These are phyloP conservation scores for Myripristis jacobus DNA, from an alignment of 2,797 vertebrate species.

Conservation along the genomic window DNA sequence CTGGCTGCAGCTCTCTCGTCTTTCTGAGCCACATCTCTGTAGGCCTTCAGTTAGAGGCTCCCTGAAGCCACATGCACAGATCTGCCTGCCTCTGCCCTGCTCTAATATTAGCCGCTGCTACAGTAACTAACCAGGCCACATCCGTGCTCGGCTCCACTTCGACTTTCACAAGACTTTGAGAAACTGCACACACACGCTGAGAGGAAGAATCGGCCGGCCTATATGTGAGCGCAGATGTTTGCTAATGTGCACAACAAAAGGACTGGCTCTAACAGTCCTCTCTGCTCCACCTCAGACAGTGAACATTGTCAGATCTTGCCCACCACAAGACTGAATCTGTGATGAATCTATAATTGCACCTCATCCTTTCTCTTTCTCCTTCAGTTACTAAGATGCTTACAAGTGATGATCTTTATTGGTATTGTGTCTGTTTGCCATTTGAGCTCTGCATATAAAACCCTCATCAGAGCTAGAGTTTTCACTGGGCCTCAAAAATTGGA, in stretches of 20 bases:
- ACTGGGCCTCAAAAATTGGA: no score
- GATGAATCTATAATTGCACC: not conserved
- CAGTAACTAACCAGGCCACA: slow-evolving; percentile 78
- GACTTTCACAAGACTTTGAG: slow-evolving; percentile 82
- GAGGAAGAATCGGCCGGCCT: not conserved
- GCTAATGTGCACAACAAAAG: not conserved
- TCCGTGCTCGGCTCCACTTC: slow-evolving; percentile 39
- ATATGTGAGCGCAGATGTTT: not conserved
- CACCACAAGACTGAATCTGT: not conserved
- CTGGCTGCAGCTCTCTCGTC: slow-evolving; percentile 53
- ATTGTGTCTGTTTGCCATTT: slow-evolving; percentile 1
- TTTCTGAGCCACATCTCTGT: slow-evolving; percentile 80
- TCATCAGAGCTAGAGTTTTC: not conserved
- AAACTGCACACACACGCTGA: slow-evolving; percentile 8
- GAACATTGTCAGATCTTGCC: not conserved
- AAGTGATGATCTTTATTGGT: not conserved
- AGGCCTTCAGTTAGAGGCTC: slow-evolving; percentile 65
- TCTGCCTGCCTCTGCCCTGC: slow-evolving; percentile 58
- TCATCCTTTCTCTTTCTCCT: not conserved
- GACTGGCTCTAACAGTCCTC: not conserved
- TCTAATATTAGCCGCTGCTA: slow-evolving; percentile 79
- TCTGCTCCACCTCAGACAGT: not conserved
- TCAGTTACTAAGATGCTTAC: not conserved
- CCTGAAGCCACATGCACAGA: slow-evolving; percentile 59
- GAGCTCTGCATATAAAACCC: not conserved